Evolutionary conservation across 2,888 invertebrate genomes (phyloP), one percentile per base, ranked within the genome.

Genomic region (Flexamia atlantica): DNA sequence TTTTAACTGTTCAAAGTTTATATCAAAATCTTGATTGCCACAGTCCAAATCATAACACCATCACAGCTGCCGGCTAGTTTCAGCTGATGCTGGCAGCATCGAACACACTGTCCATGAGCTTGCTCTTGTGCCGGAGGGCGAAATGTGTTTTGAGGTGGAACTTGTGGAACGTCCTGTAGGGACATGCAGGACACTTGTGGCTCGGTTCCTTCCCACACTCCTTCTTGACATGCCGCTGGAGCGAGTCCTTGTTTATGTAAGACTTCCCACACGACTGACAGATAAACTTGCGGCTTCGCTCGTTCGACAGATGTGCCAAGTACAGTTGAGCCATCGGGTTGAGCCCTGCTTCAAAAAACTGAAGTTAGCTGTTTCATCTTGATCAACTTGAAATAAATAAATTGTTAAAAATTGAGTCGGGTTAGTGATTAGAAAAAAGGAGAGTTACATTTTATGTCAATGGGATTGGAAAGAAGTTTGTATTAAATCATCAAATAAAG

Each of bases 101-200:
- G 23, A 53, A 23, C 30, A 64, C 3, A 2, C 4, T 12, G 10
- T 64, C 64, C 28, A 64, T 25, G 64, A 64, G 30, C 17, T 14
- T 14, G 53, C 20, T 30, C 30, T 64, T 53, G 28, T 83, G 82
- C 23, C 40, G 74, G 25, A 83, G 42, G 1, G 82, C 84, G 50
- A 70, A 17, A 42, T 84, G 84, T 1, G 84, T 81, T 30, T 84
- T 84, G 2, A 84, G 46, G 50, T 84, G 84, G 20, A 82, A 84
- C 60, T 82, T 82, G 70, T 84, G 85, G 72, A 85, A 86, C 2
- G 86, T 83, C 40, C 53, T 85, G 81, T 86, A 86, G 17, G 84
- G 50, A 50, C 85, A 85, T 50, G 60, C 81, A 28, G 64, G 82
- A 68, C 84, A 74, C 53, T 68, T 20, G 84, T 83, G 84, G 5